Conservation (phyloP, 2,888 invertebrate genomes). For the Agrochola lychnidis region DNA sequence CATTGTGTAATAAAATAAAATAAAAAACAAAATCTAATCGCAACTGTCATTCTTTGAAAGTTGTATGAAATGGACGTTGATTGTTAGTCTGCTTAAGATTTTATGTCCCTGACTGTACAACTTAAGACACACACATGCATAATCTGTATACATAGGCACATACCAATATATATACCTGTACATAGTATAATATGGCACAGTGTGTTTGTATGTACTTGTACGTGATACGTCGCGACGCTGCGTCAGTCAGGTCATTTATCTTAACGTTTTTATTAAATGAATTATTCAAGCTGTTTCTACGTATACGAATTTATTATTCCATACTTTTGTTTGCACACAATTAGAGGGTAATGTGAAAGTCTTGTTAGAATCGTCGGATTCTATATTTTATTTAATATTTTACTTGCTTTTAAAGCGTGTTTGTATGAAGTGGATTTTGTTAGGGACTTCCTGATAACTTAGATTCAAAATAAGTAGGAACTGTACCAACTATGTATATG, state of each 20-base stretch:
- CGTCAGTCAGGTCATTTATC: constrained; percentile 71
- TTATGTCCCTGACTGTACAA: neutral
- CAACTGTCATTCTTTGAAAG: neutral
- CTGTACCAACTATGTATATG: neutral
- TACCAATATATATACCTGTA: constrained; percentile 6
- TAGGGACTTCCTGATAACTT: neutral
- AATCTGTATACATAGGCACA: neutral
- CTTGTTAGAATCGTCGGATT: constrained; percentile 41
- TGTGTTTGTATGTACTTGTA: constrained; percentile 38
- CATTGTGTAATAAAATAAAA: too few relatives aligned
- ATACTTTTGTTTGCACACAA: constrained; percentile 57
- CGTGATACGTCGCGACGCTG: constrained; percentile 62
- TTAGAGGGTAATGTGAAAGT: constrained; percentile 65
- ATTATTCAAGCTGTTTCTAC: constrained; percentile 69
- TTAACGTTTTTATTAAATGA: constrained; percentile 75
- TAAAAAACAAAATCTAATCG: too few relatives aligned
- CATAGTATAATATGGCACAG: constrained; percentile 12
- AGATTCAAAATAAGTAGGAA: neutral
- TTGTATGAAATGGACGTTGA: neutral
- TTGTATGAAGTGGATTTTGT: constrained; percentile 1
- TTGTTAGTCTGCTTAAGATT: neutral
- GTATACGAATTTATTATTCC: constrained; percentile 64
- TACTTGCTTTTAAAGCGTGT: neutral
- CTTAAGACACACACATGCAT: constrained; percentile 2
- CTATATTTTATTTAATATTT: constrained; percentile 20